Evolutionary conservation across 2,888 invertebrate genomes (phyloP).

Genomic region (Taphrorychus bicolor): DNA sequence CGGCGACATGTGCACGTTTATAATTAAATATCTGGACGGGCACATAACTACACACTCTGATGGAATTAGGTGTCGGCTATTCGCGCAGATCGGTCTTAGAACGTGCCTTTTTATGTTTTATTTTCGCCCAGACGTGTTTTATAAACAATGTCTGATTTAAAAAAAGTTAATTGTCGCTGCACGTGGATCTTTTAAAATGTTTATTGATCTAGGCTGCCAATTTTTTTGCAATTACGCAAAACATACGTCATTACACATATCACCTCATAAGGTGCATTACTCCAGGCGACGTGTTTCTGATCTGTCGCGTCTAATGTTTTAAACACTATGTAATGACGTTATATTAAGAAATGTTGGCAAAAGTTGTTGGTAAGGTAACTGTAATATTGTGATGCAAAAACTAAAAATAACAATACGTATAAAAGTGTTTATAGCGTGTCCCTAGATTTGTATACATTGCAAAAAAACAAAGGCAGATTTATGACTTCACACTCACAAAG

Average conservation of each 20-base stretch:
- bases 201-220: constrained; percentile 7
- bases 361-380: constrained; percentile 12
- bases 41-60: neutral
- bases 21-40: constrained; percentile 23
- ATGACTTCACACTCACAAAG: too few species aligned
- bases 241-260: neutral
- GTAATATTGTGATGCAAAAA: constrained; percentile 25
- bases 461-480: too few species aligned
- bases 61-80: neutral
- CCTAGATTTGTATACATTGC: constrained; percentile 20
- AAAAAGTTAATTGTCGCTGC: constrained; percentile 1
- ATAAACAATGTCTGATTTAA: constrained; percentile 7
- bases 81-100: neutral
- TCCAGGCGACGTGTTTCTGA: constrained; percentile 7
- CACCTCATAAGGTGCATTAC: neutral
- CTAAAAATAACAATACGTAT: constrained; percentile 25
- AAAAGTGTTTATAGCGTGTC: neutral
- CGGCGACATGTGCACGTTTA: constrained; percentile 32
- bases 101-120: neutral
- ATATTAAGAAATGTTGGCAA: constrained; percentile 18
- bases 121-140: neutral
- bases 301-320: constrained; percentile 1
- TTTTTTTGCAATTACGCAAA: constrained; percentile 2
- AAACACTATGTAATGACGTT: constrained; percentile 24
- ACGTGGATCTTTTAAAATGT: constrained; percentile 5